A percentile compares a stretch with the other conserved stretches of the same genome.
These are phyloP conservation scores for Miniopterus natalensis DNA, from an alignment of 2,113 vertebrate species.

Conservation along the genomic window DNA sequence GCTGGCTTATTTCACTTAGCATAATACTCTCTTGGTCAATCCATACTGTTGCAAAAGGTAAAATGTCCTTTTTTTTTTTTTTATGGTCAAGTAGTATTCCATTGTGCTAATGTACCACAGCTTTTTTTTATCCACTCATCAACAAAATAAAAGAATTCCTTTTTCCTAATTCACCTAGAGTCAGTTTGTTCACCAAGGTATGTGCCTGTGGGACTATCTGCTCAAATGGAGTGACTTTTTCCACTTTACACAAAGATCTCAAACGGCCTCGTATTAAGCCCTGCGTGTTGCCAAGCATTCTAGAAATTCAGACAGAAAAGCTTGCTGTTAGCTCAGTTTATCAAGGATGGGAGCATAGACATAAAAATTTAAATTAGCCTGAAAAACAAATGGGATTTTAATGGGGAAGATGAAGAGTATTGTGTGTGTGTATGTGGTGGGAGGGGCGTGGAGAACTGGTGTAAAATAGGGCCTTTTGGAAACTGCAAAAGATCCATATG, in stretches of 20 bases:
- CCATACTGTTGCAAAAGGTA: neutral
- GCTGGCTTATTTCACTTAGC: neutral
- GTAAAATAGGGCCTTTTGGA: neutral
- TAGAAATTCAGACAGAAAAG: neutral
- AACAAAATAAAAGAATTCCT: neutral
- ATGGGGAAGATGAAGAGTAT: neutral
- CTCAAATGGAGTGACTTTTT: neutral
- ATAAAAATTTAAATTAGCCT: neutral
- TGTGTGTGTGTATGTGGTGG: neutral
- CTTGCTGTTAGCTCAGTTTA: slow-evolving; percentile 12
- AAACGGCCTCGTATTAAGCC: neutral
- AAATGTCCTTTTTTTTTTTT: neutral
- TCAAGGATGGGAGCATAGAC: neutral
- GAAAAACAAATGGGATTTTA: neutral
- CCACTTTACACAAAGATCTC: neutral
- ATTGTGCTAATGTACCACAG: neutral
- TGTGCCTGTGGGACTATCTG: neutral
- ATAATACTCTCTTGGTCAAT: neutral
- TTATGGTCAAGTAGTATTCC: neutral
- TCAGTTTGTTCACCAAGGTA: neutral
- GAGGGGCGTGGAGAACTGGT: neutral
- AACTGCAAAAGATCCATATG: neutral
- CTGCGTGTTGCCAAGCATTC: neutral
- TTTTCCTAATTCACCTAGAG: neutral
- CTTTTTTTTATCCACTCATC: neutral